phyloP scores from a whole-genome alignment of 1,140 invertebrate species.

The Andricus grossulariae region DNA sequence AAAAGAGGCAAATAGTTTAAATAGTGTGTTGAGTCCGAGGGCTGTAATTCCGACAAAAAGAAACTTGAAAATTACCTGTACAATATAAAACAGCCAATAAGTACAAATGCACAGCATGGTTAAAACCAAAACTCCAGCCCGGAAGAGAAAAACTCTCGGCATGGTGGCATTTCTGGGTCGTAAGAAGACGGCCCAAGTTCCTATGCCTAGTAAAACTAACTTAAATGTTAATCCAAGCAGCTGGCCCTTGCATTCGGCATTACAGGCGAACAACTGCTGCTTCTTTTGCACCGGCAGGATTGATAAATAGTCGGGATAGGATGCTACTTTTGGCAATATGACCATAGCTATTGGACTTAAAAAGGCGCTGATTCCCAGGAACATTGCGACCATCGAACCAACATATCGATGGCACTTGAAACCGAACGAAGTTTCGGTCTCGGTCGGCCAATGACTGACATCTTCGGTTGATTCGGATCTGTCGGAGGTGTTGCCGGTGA shows the following conservation, averaged over 20 bases:
- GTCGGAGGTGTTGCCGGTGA: constrained; percentile 97
- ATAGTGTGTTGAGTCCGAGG: neutral
- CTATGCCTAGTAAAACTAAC: constrained; percentile 91
- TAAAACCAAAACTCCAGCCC: constrained; percentile 90
- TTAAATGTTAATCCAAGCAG: constrained; percentile 95
- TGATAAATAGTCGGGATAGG: constrained; percentile 80
- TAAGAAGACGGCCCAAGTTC: constrained; percentile 93
- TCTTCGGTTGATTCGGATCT: constrained; percentile 95
- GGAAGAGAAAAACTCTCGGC: constrained; percentile 94
- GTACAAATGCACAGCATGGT: constrained; percentile 95
- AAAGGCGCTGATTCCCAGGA: constrained; percentile 89
- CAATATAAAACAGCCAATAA: constrained; percentile 98
- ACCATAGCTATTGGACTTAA: constrained; percentile 96
- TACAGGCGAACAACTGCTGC: constrained; percentile 81
- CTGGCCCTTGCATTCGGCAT: constrained; percentile 92
- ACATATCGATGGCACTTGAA: constrained; percentile 88
- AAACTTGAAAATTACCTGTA: constrained; percentile 78
- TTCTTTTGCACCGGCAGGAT: constrained; percentile 78
- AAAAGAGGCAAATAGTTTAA: no score
- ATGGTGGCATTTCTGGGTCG: constrained; percentile 88
- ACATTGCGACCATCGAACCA: constrained; percentile 84
- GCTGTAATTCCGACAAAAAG: neutral
- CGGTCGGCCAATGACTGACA: constrained; percentile 86
- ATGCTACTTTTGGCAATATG: constrained; percentile 91
- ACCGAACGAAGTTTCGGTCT: constrained; percentile 82